Evolutionary conservation across 1,140 invertebrate species (phyloP).

Genomic region (Eriocheir sinensis): DNA sequence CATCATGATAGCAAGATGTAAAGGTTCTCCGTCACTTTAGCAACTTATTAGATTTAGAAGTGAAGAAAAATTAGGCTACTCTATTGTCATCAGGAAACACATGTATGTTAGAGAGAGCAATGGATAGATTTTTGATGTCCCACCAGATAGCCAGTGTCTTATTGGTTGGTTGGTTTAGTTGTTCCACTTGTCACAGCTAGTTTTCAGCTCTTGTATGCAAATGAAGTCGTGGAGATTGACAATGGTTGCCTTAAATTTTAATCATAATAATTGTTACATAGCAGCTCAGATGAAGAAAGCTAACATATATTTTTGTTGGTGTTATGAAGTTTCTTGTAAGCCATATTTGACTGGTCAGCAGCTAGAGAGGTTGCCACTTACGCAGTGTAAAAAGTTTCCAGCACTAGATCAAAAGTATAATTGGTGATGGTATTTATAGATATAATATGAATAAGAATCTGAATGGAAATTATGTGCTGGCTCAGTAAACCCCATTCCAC

Average conservation of each 20-base stretch:
- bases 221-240: neutral
- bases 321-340: neutral
- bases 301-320: neutral
- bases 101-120: too few species aligned
- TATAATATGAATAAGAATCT: too few species aligned
- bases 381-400: too few species aligned
- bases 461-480: too few species aligned
- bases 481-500: too few species aligned
- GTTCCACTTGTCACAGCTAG: neutral
- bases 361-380: too few species aligned
- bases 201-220: neutral
- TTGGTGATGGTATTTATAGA: too few species aligned
- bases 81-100: neutral
- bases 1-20: neutral
- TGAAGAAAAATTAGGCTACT: neutral
- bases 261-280: neutral
- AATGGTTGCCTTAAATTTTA: conserved; percentile 1
- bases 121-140: neutral
- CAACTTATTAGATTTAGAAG: neutral
- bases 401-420: too few species aligned
- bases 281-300: neutral
- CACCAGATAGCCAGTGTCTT: neutral
- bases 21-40: neutral
- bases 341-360: neutral
- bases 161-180: neutral